phyloP scores from a whole-genome alignment of 2,888 invertebrate species.

The Aricia artaxerxes region DNA sequence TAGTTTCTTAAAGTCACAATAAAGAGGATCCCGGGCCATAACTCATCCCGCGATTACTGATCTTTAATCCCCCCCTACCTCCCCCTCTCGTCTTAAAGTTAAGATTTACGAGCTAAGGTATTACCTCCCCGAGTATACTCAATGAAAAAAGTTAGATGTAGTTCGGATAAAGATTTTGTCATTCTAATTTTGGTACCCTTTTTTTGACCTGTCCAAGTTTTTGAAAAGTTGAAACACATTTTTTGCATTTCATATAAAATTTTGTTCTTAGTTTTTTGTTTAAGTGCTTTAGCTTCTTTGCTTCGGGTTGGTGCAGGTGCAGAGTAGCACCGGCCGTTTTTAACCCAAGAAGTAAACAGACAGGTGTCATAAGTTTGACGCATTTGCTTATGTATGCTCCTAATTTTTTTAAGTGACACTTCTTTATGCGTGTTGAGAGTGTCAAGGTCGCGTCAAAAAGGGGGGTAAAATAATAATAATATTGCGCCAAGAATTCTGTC shows the following conservation, averaged over 20 bases:
- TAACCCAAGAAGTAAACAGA: neutral
- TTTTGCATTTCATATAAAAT: neutral
- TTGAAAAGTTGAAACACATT: neutral
- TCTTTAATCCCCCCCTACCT: slow-evolving; percentile 87
- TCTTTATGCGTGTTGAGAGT: no score
- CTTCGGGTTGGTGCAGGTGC: no score
- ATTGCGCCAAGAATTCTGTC: no score
- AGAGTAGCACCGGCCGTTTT: neutral
- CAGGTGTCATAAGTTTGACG: no score
- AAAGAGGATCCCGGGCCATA: slow-evolving; percentile 82
- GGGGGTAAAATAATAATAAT: no score
- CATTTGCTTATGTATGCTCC: no score
- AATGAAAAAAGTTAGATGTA: slow-evolving; percentile 68
- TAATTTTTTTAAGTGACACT: no score
- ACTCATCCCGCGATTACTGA: slow-evolving; percentile 88
- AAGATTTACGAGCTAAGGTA: slow-evolving; percentile 86
- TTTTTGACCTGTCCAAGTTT: neutral
- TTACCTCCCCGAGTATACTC: slow-evolving; percentile 80
- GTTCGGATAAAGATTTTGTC: slow-evolving; percentile 41
- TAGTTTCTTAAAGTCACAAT: slow-evolving; percentile 81
- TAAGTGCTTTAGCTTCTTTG: no score
- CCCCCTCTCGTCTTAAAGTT: slow-evolving; percentile 82
- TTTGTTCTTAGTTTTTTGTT: neutral
- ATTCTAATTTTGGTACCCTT: slow-evolving; percentile 35
- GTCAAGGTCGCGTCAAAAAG: no score